phyloP scores from a whole-genome alignment of 1,140 invertebrate genomes.

The Nixonia krombeini region DNA sequence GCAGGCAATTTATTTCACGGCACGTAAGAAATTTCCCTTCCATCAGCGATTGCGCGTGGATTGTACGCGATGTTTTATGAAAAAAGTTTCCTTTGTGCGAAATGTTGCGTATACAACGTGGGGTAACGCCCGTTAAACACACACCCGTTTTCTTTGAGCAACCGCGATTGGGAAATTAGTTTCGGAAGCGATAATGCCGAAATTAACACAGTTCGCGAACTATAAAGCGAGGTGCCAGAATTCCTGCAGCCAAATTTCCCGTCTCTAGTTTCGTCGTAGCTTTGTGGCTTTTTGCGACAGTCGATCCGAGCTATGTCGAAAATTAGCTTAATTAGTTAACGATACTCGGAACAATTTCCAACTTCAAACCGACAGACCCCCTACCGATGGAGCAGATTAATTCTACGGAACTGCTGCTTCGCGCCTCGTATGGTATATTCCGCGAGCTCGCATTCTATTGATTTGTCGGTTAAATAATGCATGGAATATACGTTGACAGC shows the following conservation, averaged over 20 bases:
- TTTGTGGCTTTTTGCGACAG: conserved; percentile 23
- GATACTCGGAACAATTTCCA: no score
- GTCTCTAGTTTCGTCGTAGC: conserved; percentile 1
- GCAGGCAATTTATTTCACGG: no score
- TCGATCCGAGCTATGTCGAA: conserved; percentile 2
- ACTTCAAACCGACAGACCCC: no score
- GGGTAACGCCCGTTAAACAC: no score
- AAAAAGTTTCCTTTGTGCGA: neutral
- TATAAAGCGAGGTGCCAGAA: conserved; percentile 25
- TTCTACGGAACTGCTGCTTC: no score
- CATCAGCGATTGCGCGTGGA: no score
- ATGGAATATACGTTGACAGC: neutral
- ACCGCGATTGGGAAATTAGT: conserved; percentile 32
- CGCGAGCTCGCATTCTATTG: conserved; percentile 1
- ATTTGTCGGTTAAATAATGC: neutral
- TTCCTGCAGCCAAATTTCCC: conserved; percentile 8
- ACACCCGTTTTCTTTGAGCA: no score
- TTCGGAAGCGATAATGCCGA: conserved; percentile 38
- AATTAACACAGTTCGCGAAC: conserved; percentile 41
- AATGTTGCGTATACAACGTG: no score
- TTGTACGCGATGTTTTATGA: no score
- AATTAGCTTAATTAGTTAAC: conserved; percentile 26
- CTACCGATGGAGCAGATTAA: no score
- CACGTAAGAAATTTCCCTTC: no score
- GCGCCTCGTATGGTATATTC: no score